Base-by-base conservation (phyloP, 2,113 vertebrate genomes). In the Cyanoliseus patagonus region DNA sequence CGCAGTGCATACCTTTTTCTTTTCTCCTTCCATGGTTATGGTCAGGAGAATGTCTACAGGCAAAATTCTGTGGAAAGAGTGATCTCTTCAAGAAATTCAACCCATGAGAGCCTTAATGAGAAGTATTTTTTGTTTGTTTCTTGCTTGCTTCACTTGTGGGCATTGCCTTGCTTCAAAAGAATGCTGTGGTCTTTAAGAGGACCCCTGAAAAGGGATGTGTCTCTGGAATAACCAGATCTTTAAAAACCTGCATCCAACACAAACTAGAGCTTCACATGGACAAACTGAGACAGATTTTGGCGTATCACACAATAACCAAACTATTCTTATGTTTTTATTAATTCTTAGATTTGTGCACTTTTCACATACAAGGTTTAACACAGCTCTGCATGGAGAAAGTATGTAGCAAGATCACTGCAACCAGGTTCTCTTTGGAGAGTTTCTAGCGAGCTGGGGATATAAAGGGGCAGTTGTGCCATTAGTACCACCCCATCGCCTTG, bases 1-100 rank as follows among this genome's bases (percentile, higher is more conserved):
- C 4, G 17, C 3, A 63, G n/a, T 0, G 1, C 4, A 11, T 3
- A 5, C 5, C 2, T 39, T 17, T 72, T 90, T 66, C 33, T 77
- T 83, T 86, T 39, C 14, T 3, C 8, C 16, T 69, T 83, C 11
- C 4, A 20, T 39, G 3, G 24, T 52, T 74, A 44, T 19, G 10
- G 14, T 30, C 30, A 66, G 15, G 17, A 86, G 41, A 87, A 13
- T 3, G n/a, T 69, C 25, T 49, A 37, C 16, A 75, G 10, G 13
- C 9, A 74, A 84, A 75, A 75, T 69, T 84, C 37, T 82, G 18
- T 25, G 7, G 5, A 19, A 79, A 57, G 20, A 46, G 7, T 47
- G 13, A 67, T 3, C 16, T 84, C 3, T 77, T 69, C n/a, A 10
- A 75, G 69, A 69, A 86, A 57, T 33, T 27, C 11, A 74, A 4